Evolutionary conservation across 2,113 vertebrate genomes (phyloP), one percentile per base, ranked within the genome.

Genomic region (Turnix velox): DNA sequence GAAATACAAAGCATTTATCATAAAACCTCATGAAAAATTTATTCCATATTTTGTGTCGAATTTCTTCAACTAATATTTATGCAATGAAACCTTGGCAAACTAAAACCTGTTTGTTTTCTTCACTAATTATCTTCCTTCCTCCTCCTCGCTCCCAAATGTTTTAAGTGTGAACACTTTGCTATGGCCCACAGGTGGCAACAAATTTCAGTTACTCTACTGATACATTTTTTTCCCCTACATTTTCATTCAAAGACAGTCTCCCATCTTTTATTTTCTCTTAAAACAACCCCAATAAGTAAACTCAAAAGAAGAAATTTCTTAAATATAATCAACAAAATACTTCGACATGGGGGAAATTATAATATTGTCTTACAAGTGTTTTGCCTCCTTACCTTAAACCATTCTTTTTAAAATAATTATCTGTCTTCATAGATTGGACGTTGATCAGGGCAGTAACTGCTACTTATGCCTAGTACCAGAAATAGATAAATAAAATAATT

Each of bases 131-230:
- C 1, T 46, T 77, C 9, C 0, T 10, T 2, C 3, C 10, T 7
- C 18, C 16, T 2, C 0, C 25, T 61, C 28, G 0, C 25, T 61
- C 28, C 14, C 3, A 2, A 31, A 63, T 51, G 12, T 58, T 71
- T 80, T 66, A 10, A 55, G 0, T 63, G 11, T 23, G 62, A 86
- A 49, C 7, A 22, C 19, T 76, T 90, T 66, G 15, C 30, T 68
- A 30, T 7, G 18, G 10, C 11, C 51, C 3, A n/a, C 4, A 66
- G 10, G 12, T 24, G 7, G 25, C 18, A 90, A 86, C 6, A 73
- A 62, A 67, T 35, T 78, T 67, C 9, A 63, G 12, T 18, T 30
- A 42, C 46, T 58, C 15, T 30, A 51, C 4, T 54, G 19, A 54
- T 46, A 76, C 2, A 59, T 37, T 55, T 40, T 12, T 42, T 65